Conservation (phyloP, 2,113 vertebrate species). For the Motacilla tschutschensis region DNA sequence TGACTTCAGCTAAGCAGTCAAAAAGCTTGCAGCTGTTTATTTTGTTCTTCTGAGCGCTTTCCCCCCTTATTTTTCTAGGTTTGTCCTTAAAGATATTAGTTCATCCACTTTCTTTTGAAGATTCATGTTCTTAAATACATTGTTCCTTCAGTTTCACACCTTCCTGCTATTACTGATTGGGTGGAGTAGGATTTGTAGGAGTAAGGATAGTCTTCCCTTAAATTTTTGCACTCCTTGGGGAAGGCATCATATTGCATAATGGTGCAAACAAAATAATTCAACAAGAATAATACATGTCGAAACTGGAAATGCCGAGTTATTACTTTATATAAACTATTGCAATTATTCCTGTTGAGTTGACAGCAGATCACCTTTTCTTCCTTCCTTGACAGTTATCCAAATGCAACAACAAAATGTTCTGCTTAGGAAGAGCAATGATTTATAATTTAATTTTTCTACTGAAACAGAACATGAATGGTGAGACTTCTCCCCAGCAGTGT, state of each 20-base stretch:
- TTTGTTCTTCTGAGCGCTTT: neutral
- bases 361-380: conserved; percentile 59
- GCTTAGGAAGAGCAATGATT: conserved; percentile 37
- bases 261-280: conserved; percentile 68
- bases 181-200: conserved; percentile 15
- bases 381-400: conserved; percentile 59
- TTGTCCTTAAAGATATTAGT: neutral
- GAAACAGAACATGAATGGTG: neutral
- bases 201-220: conserved; percentile 10
- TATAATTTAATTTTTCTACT: conserved; percentile 22
- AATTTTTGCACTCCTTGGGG: conserved; percentile 21
- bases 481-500: neutral
- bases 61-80: neutral
- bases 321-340: conserved; percentile 64
- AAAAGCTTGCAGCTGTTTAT: neutral
- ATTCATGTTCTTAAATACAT: neutral
- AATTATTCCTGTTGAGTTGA: conserved; percentile 59
- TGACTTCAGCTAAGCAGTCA: neutral
- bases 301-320: conserved; percentile 67
- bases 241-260: conserved; percentile 55
- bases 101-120: neutral
- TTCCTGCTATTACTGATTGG: conserved; percentile 35
- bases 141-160: conserved; percentile 22
- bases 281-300: conserved; percentile 61
- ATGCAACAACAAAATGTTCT: conserved; percentile 39